Base-by-base conservation (phyloP, 2,888 invertebrate genomes). In the Drosophila histrio region DNA sequence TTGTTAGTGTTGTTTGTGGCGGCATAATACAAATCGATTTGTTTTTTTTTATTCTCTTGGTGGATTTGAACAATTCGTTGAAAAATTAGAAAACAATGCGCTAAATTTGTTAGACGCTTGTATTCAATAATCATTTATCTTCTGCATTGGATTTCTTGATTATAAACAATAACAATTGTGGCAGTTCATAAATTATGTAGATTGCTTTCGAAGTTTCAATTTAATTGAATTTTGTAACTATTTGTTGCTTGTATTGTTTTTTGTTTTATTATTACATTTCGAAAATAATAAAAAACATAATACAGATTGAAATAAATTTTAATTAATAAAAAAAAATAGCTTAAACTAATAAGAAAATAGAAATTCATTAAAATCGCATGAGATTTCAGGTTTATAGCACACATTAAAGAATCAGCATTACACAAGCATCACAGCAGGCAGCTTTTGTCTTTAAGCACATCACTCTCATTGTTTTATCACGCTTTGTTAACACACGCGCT, bases 61-160 rank as follows among this genome's bases (percentile, higher is more conserved):
- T 24, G 46, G 21, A 64, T 68, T 66, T 66, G 59, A 85, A 79
- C 79, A 67, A 85, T 73, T 81, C 68, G 83, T 69, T 76, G 66
- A 75, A 81, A 61, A 57, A 62, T 64, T 49, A 39, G 56, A 50
- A 76, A 75, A 82, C 87, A 82, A 82, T 87, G 81, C 72, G 71
- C 75, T 71, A 87, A 81, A 82, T 82, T 82, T 87, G 87, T 64
- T 56, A 46, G 46, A 21, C 32, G 30, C 28, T 52, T 62, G 21
- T 63, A 69, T 86, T 77, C 75, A 77, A 82, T 80, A 84, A 86
- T 84, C 82, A 82, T 87, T 86, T 87, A 83, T 82, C 80, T 83
- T 79, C 56, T 66, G 66, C 75, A 53, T 60, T 70, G 49, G 67
- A 61, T 61, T 84, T 77, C 69, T 67, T 72, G 66, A 84, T 80